A percentile compares a stretch with the other conserved stretches of the same genome.
Conservation (phyloP, 2,797 vertebrate species). For the Podarcis lilfordi region DNA sequence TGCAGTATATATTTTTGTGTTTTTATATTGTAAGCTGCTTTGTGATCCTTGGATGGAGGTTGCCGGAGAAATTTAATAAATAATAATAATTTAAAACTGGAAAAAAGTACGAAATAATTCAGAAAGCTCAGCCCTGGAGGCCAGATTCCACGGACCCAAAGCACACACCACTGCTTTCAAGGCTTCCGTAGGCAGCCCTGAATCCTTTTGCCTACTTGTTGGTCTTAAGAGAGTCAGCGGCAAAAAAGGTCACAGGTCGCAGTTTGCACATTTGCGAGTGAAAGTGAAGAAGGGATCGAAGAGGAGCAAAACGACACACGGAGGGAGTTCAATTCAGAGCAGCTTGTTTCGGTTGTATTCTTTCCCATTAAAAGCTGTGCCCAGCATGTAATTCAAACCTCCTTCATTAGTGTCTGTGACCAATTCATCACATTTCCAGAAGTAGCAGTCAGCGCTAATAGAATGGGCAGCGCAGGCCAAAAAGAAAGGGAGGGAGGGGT, state of each 20-base stretch:
- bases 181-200: not conserved
- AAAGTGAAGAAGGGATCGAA: not conserved
- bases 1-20: too few relatives aligned
- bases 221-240: not conserved
- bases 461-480: not conserved
- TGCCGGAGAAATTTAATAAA: too few relatives aligned
- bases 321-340: rapidly evolving
- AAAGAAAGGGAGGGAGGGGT: not conserved
- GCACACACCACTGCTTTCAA: too few relatives aligned
- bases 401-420: not conserved
- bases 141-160: not conserved
- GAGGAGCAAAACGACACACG: not conserved
- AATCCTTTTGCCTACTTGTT: too few relatives aligned
- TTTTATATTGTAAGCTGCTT: too few relatives aligned
- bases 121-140: not conserved
- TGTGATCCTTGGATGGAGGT: too few relatives aligned
- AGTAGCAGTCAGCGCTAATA: not conserved
- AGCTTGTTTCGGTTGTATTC: not conserved
- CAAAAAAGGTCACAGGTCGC: not conserved
- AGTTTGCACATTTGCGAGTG: not conserved
- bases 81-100: too few relatives aligned
- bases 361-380: not conserved
- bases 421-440: not conserved
- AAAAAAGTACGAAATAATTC: too few relatives aligned
- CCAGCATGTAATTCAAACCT: slow-evolving; percentile 21